Conservation (phyloP, 2,113 vertebrate genomes). For the Athene noctua region DNA sequence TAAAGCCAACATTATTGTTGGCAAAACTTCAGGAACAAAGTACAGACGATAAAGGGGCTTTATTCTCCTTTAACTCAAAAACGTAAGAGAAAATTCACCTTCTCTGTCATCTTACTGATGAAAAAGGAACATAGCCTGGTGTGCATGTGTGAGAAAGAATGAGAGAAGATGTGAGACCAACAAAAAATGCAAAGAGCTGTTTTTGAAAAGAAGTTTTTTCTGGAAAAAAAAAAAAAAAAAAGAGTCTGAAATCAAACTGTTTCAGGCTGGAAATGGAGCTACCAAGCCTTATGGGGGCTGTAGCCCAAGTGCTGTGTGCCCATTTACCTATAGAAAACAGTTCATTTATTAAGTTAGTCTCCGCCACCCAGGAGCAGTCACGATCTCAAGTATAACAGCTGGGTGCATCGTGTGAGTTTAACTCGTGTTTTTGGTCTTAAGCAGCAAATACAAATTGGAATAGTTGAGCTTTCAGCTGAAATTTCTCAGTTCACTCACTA, state of each 20-base stretch:
- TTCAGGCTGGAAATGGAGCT: not conserved
- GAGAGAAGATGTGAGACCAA: not conserved
- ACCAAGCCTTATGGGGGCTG: not conserved
- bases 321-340: not conserved
- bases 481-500: not conserved
- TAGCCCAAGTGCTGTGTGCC: not conserved
- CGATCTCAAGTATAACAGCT: not conserved
- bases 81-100: not conserved
- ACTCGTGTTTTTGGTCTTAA: not conserved
- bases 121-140: not conserved
- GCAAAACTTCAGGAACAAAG: constrained; percentile 15
- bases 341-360: not conserved
- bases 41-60: not conserved
- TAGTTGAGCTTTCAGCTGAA: not conserved
- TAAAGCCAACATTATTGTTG: constrained; percentile 21
- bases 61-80: constrained; percentile 27
- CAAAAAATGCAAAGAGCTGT: not conserved
- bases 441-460: not conserved
- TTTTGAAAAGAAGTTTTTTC: not conserved
- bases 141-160: not conserved
- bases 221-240: no score
- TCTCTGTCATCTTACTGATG: not conserved
- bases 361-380: not conserved
- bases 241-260: not conserved
- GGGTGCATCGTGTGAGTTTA: not conserved